These are phyloP conservation scores for Chrysolina americana DNA, from an alignment of 2,888 invertebrate genomes.

Conservation along the genomic window DNA sequence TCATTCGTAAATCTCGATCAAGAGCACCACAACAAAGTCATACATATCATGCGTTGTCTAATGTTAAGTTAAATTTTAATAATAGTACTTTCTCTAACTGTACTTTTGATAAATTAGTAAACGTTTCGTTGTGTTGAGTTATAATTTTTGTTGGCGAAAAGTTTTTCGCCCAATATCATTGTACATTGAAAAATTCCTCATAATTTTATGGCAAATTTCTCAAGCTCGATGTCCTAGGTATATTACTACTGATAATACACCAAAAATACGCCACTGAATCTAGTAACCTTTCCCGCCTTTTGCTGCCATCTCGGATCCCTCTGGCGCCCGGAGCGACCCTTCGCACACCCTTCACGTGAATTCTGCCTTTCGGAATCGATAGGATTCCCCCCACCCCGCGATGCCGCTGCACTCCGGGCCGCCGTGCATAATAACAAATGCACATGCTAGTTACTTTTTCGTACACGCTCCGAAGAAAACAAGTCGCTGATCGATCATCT, in stretches of 20 bases:
- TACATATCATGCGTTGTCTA: too few relatives aligned
- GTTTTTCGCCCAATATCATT: too few relatives aligned
- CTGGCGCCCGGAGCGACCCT: slow-evolving; percentile 33
- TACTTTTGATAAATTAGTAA: too few relatives aligned
- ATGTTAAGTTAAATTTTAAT: too few relatives aligned
- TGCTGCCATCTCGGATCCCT: slow-evolving; percentile 26
- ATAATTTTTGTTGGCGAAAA: too few relatives aligned
- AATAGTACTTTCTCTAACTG: too few relatives aligned
- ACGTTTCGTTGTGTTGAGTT: too few relatives aligned
- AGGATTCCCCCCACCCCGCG: slow-evolving; percentile 15
- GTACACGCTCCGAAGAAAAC: neutral
- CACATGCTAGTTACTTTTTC: slow-evolving; percentile 23
- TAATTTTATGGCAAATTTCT: too few relatives aligned
- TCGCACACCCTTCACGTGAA: slow-evolving; percentile 28
- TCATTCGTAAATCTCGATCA: too few relatives aligned
- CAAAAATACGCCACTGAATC: slow-evolving; percentile 17
- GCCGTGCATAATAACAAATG: slow-evolving; percentile 34
- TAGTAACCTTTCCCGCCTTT: slow-evolving; percentile 28
- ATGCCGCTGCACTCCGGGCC: slow-evolving; percentile 8
- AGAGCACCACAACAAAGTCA: too few relatives aligned
- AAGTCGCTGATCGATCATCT: slow-evolving; percentile 8
- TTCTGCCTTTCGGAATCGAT: slow-evolving; percentile 37
- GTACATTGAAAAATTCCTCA: too few relatives aligned
- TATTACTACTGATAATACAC: neutral
- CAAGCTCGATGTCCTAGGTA: too few relatives aligned